Evolutionary conservation across 2,888 invertebrate species (phyloP), one percentile per base, ranked within the genome.

Genomic region (Torymus texanus): DNA sequence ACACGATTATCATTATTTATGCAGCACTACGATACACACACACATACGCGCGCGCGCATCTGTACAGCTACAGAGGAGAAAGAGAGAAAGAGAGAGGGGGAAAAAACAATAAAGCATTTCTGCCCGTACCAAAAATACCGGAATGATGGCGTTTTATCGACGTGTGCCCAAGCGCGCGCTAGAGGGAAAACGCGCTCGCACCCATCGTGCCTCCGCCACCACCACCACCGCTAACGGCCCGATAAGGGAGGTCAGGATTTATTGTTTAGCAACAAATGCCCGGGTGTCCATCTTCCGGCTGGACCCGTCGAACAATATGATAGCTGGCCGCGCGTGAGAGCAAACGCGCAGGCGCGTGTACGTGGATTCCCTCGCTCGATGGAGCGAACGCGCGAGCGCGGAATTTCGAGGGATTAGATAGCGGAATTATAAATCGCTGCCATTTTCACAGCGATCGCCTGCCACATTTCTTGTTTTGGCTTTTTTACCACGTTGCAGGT

Each of bases 381-480:
- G 5, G 29, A 3, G 4, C 29, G 5, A 5, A 24, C 12, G 51
- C 21, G 50, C 3, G 58, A 1, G n/a, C 16, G 61, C 74, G 67
- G 71, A 70, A 83, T 78, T 75, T 79, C 75, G 61, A 56, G 72
- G 82, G 78, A 83, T 84, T 83, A 81, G 84, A 84, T 84, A 84
- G 70, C 79, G 56, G 83, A 83, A 83, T 84, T 83, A 82, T 84
- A 84, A 82, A 83, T 83, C 74, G 82, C 79, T 63, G 58, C 65
- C 82, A 82, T 83, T 82, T 73, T 82, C 82, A 51, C n/a, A 50
- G 10, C 70, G 79, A 79, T 76, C 73, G 72, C 8, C 5, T 24
- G 21, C 77, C 72, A 62, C 75, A 79, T 68, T 79, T 74, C 75
- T 74, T 79, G 63, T 41, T 73, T 51, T 55, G 18, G 29, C 56